Percentiles rank a stretch among this genome's conserved stretches.
Conservation (phyloP, 2,113 vertebrate genomes). For the Aramus guarauna region DNA sequence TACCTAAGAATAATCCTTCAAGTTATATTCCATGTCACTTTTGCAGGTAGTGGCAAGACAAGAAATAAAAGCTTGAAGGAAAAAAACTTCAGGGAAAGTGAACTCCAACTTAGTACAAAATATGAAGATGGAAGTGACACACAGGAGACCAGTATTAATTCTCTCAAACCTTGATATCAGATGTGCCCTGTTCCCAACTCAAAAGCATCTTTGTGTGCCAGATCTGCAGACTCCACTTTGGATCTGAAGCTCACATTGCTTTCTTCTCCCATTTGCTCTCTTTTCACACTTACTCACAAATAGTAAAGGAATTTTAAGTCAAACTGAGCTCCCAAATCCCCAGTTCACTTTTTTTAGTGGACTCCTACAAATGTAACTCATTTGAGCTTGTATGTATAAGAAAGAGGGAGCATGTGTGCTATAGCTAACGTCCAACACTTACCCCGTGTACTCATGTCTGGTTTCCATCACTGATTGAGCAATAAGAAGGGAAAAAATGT, state of each 20-base stretch:
- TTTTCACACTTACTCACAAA: not conserved
- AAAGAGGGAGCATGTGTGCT: accelerated
- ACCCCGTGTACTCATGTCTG: accelerated
- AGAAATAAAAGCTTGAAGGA: conserved; percentile 14
- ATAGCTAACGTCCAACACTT: not conserved
- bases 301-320: not conserved
- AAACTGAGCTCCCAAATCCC: not conserved
- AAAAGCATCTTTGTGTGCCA: not conserved
- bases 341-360: not conserved
- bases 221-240: not conserved
- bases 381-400: not conserved
- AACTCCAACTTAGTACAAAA: not conserved
- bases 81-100: not conserved
- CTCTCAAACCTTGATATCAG: not conserved
- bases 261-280: not conserved
- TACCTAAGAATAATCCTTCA: not conserved
- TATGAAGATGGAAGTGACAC: not conserved
- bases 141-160: not conserved
- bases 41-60: not conserved
- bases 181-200: not conserved
- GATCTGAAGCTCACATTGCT: not conserved
- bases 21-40: not conserved
- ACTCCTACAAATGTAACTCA: not conserved
- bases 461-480: not conserved
- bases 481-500: not conserved